Base-by-base conservation (phyloP, 2,888 invertebrate species). In the Blastobasis lacticolella region DNA sequence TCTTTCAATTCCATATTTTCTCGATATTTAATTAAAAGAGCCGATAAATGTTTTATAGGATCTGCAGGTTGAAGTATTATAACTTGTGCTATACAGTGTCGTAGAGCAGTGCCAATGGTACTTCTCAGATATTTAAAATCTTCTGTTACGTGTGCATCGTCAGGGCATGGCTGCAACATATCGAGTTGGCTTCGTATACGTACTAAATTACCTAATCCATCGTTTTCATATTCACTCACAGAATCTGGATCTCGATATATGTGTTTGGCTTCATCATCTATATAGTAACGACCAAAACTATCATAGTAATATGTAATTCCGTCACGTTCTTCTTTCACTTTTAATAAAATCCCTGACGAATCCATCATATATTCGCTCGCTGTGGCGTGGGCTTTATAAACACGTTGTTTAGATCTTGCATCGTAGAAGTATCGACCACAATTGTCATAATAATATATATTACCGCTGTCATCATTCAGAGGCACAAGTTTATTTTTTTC, bases 281-380 rank as follows among this genome's bases (percentile, higher is more conserved):
- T 69, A 56, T 81, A 87, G 61, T 86, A 88, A 10, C 87, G 77
- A 9, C 88, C 88, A 60, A 66, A 88, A 57, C 70, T 81, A 62
- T 88, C 87, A 59, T 80, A 88, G 57, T 76, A 78, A 65, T 72
- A 88, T n/a, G 61, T 72, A 7, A 69, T 58, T 10, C 81, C 85
- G 52, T 84, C 78, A 53, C 73, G 68, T 53, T 67, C 71, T 66
- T 87, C 88, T 65, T 82, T 82, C 9, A 74, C 59, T 69, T 88
- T 86, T 49, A 86, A 52, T 47, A 88, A 64, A 38, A 75, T 62
- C 42, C 88, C 88, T 40, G 75, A 58, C n/a, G 75, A 70, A 55
- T 81, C 81, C 81, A 88, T 78, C 73, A 84, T 77, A 55, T 81
- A 88, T 61, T 88, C 88, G 61, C 87, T 87, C 5, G 82, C 76